Conservation (phyloP, 2,888 invertebrate species). For the Ichneumoninae sp. region DNA sequence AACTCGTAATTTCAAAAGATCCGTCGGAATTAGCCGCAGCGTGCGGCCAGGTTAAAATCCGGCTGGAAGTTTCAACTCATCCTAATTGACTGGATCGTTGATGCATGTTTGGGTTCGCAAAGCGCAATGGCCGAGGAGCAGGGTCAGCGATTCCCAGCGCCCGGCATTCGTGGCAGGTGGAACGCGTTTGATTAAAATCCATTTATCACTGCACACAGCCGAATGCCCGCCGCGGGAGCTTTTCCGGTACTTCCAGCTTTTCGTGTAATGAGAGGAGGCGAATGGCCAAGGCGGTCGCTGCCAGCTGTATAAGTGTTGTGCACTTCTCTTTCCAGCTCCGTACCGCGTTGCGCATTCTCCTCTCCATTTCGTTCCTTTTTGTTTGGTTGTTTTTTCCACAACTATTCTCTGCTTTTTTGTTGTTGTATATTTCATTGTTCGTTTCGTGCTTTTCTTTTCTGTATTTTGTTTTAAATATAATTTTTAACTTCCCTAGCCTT, state of each 20-base stretch:
- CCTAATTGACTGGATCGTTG: slow-evolving; percentile 65
- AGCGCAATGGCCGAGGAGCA: slow-evolving; percentile 28
- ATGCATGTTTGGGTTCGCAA: slow-evolving; percentile 53
- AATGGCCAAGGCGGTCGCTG: slow-evolving; percentile 19
- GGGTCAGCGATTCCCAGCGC: slow-evolving; percentile 20
- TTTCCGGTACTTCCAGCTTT: slow-evolving; percentile 7
- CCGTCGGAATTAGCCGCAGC: background rate
- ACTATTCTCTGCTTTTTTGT: background rate
- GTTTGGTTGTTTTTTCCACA: background rate
- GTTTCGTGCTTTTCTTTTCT: background rate
- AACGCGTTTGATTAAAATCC: slow-evolving; percentile 75
- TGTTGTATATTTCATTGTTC: slow-evolving; percentile 15
- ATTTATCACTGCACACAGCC: slow-evolving; percentile 68
- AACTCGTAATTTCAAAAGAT: background rate
- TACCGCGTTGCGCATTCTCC: background rate
- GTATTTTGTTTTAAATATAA: background rate
- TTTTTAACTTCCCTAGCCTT: slow-evolving; percentile 9
- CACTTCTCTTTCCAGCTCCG: background rate
- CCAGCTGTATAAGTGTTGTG: slow-evolving; percentile 21
- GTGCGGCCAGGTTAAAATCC: background rate
- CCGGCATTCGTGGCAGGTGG: slow-evolving; percentile 61
- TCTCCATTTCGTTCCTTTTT: background rate
- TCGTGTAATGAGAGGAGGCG: slow-evolving; percentile 14
- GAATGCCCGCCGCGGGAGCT: slow-evolving; percentile 25
- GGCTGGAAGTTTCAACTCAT: slow-evolving; percentile 28